Evolutionary conservation across 2,797 vertebrate species (phyloP), one percentile per base, ranked within the genome.

Genomic region (Oreochromis grahami): DNA sequence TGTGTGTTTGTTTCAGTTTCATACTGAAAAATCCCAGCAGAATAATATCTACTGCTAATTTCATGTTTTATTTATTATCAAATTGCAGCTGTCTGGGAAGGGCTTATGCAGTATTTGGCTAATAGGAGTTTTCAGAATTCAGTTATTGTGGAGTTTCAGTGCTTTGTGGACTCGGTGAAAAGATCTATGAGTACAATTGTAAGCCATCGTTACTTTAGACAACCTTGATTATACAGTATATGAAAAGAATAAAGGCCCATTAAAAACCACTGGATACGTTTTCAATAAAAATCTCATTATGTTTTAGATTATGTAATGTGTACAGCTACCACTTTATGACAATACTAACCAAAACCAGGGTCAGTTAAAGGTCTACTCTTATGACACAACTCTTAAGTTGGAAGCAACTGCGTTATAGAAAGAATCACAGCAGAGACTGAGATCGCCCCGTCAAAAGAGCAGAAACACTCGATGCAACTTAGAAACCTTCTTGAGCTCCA

Each of bases 51-150:
- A 29, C 68, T 38, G 32, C 79, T 89, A 84, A 89, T 91, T 86
- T 84, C 58, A 86, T 88, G 83, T 90, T 93, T 93, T 89, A 92
- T 91, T 90, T 85, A 90, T 79, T 10, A 43, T 74, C 53, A 55
- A 53, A 74, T 24, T 45, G 26, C 72, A 70, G 84, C 50, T 36
- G 5, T 86, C 60, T 55, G 21, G 4, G 45, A 77, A 82, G 68
- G 51, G 21, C 32, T 58, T 21, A 32, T 26, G 43, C 32, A 79
- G 58, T 81, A 43, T 87, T 84, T 88, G 53, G 41, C 55, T 78
- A 78, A 56, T 78, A 76, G 21, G 17, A 56, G 8, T 56, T 80
- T 79, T 53, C 8, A 56, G 6, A n/a, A 78, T 80, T 79, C 11
- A n/a, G 60, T 7, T 58, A 56, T 52, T 63, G 68, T 60, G 21